Evolutionary conservation across 2,888 invertebrate genomes (phyloP), one percentile per base, ranked within the genome.

Genomic region (Aleiodes leptofemur): DNA sequence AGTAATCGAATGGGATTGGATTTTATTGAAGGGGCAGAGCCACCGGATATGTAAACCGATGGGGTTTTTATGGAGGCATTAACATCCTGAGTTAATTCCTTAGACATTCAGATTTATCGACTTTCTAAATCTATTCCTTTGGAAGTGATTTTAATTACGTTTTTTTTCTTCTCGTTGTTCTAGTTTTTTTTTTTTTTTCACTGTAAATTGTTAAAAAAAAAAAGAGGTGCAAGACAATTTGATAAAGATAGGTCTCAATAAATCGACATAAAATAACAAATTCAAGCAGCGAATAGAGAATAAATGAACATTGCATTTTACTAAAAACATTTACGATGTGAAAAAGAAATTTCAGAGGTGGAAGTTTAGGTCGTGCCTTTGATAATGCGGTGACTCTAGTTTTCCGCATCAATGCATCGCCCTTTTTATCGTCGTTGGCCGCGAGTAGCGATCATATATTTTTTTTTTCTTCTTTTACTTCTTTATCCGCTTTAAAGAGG

Each of bases 1-100:
- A 69, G 69, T 55, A 55, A 69, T 69, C 69, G 69, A 69, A 69
- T 69, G 69, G 55, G 34, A 69, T 51, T 69, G 69, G 69, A 51
- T 68, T 61, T 61, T 61, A 43, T 38, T 38, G 61, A 16, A 38
- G 38, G 43, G 61, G 38, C 14, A 61, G 61, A 61, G 61, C 14
- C 61, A 16, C 38, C 38, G 61, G 61, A 61, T 61, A 61, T 61
- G 61, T 61, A 38, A 61, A 61, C 61, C 61, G 61, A 61, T 61
- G 61, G 14, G 61, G 43, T 61, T 61, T 43, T 61, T 61, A 61
- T 61, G 61, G 61, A n/a, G 38, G 38, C 8, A 61, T 9, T 61
- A 61, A 61, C 61, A 61, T 38, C 38, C 61, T 61, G 38, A 14
- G n/a, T 61, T 61, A 38, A 61, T 61, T 14, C 61, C 16, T 56